A percentile compares a stretch with the other conserved stretches of the same genome.
phyloP scores from a whole-genome alignment of 1,140 invertebrate species.

The Leptopilina boulardi region DNA sequence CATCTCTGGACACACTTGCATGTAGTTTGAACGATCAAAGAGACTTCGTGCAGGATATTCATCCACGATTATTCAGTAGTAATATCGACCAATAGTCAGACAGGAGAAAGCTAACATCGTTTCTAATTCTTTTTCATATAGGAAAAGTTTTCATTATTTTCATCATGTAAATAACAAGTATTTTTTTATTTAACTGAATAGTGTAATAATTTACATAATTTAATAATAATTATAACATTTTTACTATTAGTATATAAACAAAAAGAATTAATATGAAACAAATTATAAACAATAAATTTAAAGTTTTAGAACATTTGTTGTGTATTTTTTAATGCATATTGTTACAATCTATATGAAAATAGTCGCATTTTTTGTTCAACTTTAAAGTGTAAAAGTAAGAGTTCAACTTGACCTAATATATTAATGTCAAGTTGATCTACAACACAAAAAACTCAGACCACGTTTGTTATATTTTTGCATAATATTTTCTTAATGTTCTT shows the following conservation, averaged over 20 bases:
- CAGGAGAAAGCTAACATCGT: background rate
- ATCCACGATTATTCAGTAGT: background rate
- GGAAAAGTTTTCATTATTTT: too few relatives aligned
- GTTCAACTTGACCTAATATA: conserved; percentile 3
- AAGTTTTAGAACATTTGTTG: too few relatives aligned
- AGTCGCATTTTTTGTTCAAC: background rate
- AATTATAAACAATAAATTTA: too few relatives aligned
- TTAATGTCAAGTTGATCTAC: conserved; percentile 11
- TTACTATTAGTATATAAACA: too few relatives aligned
- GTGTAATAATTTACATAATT: too few relatives aligned
- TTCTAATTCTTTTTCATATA: background rate
- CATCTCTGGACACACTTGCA: background rate
- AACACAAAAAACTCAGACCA: background rate
- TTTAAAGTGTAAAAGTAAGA: background rate
- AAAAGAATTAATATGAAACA: too few relatives aligned
- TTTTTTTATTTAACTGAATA: too few relatives aligned
- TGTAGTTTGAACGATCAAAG: background rate
- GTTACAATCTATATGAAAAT: background rate
- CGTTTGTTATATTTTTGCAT: background rate
- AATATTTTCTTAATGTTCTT: background rate
- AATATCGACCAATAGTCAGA: conserved; percentile 9
- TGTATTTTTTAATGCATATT: too few relatives aligned
- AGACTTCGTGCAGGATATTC: background rate
- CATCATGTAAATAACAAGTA: too few relatives aligned
- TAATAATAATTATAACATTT: too few relatives aligned